Conservation (phyloP, 1,140 invertebrate species). For the Ostrea denselamellosa region DNA sequence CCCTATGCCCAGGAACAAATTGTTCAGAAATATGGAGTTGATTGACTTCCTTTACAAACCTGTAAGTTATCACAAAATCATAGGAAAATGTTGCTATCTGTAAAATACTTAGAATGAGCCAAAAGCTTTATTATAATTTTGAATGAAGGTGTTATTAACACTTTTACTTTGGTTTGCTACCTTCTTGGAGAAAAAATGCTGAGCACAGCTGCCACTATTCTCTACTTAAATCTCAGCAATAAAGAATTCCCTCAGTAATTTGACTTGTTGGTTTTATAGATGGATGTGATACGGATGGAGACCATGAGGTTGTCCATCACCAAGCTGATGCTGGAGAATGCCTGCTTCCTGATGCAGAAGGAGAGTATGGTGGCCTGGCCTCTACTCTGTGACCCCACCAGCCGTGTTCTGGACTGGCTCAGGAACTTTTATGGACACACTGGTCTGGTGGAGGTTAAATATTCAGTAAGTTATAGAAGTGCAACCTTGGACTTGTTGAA, state of each 20-base stretch:
- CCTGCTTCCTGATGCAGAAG: conserved; percentile 77
- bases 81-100: not conserved
- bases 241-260: no score
- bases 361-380: conserved; percentile 76
- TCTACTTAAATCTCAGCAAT: no score
- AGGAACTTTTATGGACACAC: conserved; percentile 67
- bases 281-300: conserved; percentile 75
- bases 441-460: conserved; percentile 73
- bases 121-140: not conserved
- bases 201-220: no score
- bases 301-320: conserved; percentile 72
- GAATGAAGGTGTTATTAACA: not conserved
- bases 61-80: conserved; percentile 63
- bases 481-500: no score
- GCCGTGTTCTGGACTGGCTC: conserved; percentile 75
- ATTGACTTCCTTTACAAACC: conserved; percentile 75
- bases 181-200: no score
- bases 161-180: no score
- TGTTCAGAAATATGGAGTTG: conserved; percentile 75
- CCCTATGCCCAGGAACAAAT: conserved; percentile 69
- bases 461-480: conserved; percentile 69
- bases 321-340: conserved; percentile 77
- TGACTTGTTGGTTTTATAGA: conserved; percentile 54
- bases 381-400: conserved; percentile 78
- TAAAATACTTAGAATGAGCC: not conserved